A percentile compares a stretch with the other conserved stretches of the same genome.
Conservation (phyloP, 1,140 invertebrate genomes). For the Sitodiplosis mosellana region DNA sequence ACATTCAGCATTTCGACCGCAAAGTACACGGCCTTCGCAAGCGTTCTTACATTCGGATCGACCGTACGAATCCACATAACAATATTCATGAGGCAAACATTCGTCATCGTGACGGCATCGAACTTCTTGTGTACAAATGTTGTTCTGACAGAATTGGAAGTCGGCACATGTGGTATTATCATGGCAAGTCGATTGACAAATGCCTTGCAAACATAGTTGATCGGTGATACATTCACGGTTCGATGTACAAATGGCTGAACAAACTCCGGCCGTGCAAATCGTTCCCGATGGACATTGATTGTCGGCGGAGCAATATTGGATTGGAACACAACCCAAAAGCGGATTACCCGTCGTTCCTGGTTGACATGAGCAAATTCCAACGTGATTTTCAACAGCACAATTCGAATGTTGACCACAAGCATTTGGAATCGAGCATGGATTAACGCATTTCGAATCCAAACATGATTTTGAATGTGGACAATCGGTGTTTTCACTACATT, state of each 20-base stretch:
- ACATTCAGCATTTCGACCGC: constrained; percentile 66
- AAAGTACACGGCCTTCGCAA: constrained; percentile 45
- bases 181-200: constrained; percentile 62
- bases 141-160: constrained; percentile 63
- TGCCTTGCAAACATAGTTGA: constrained; percentile 58
- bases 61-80: constrained; percentile 43
- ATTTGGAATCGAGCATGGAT: constrained; percentile 60
- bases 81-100: constrained; percentile 46
- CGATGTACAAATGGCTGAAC: constrained; percentile 51
- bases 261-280: constrained; percentile 63
- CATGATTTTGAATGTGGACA: constrained; percentile 53
- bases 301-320: constrained; percentile 60
- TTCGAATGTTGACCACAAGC: constrained; percentile 64
- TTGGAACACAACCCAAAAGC: constrained; percentile 54
- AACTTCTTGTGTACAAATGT: constrained; percentile 62
- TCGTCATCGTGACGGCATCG: constrained; percentile 49
- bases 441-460: constrained; percentile 55
- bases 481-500: constrained; percentile 63
- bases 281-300: constrained; percentile 61
- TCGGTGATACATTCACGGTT: constrained; percentile 61
- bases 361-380: constrained; percentile 60
- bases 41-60: constrained; percentile 50
- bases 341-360: constrained; percentile 72
- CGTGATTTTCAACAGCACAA: constrained; percentile 49
- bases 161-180: constrained; percentile 58